Percentiles rank a stretch among this genome's conserved stretches.
These are phyloP conservation scores for Anticlea derivata DNA, from an alignment of 2,888 invertebrate species.

Conservation along the genomic window DNA sequence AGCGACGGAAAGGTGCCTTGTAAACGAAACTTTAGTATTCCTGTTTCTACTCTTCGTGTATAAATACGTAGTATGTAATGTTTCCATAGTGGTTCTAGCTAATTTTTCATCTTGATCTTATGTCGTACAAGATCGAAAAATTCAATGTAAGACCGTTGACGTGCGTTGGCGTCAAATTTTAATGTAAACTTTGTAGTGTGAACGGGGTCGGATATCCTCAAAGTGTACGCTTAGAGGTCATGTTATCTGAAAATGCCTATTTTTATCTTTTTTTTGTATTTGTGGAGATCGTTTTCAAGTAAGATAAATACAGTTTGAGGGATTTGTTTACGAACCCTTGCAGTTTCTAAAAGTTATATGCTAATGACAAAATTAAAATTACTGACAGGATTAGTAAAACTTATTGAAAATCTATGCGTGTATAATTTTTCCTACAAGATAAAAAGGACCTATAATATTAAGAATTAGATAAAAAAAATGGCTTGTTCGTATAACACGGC, in stretches of 20 bases:
- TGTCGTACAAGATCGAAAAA: slow-evolving; percentile 55
- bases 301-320: too few relatives aligned
- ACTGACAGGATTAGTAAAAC: too few relatives aligned
- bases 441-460: too few relatives aligned
- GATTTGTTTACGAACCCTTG: too few relatives aligned
- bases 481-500: background rate
- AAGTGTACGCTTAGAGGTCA: slow-evolving; percentile 53
- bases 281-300: background rate
- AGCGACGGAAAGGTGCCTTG: slow-evolving; percentile 58
- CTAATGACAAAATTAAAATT: too few relatives aligned
- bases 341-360: too few relatives aligned
- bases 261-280: background rate
- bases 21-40: slow-evolving; percentile 68
- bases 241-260: slow-evolving; percentile 6
- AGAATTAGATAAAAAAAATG: background rate
- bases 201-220: slow-evolving; percentile 50
- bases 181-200: slow-evolving; percentile 60
- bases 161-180: slow-evolving; percentile 52
- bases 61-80: slow-evolving; percentile 70
- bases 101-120: slow-evolving; percentile 65
- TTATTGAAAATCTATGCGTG: too few relatives aligned
- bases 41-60: slow-evolving; percentile 70
- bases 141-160: slow-evolving; percentile 25
- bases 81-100: slow-evolving; percentile 69
- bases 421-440: too few relatives aligned